These are phyloP conservation scores for Agrilus mali DNA, from an alignment of 2,888 invertebrate species.

Conservation along the genomic window DNA sequence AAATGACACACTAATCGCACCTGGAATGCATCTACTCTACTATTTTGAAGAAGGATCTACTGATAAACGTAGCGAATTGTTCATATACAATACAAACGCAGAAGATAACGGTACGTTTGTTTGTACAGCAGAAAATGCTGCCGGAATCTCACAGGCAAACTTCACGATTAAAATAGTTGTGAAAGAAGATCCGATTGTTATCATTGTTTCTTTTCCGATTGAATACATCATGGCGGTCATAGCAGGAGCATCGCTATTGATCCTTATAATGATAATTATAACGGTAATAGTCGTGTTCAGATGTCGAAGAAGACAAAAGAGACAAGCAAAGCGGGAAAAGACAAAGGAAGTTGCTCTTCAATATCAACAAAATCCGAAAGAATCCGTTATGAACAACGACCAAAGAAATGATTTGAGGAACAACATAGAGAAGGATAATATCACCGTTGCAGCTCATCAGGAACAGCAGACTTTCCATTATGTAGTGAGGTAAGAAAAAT, in stretches of 20 bases:
- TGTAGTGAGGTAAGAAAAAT: slow-evolving; percentile 20
- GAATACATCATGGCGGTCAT: slow-evolving; percentile 59
- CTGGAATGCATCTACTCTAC: slow-evolving; percentile 55
- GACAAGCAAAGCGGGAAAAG: slow-evolving; percentile 36
- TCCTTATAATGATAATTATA: slow-evolving; percentile 51
- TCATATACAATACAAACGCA: slow-evolving; percentile 61
- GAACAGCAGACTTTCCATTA: slow-evolving; percentile 19
- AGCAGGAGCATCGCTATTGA: slow-evolving; percentile 50
- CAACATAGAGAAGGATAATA: too few relatives aligned
- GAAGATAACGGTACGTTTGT: slow-evolving; percentile 79
- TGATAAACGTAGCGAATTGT: slow-evolving; percentile 66
- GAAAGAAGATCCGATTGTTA: slow-evolving; percentile 49
- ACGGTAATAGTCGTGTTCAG: slow-evolving; percentile 50
- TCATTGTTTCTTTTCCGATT: slow-evolving; percentile 41
- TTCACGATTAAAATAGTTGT: slow-evolving; percentile 67
- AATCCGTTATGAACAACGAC: too few relatives aligned
- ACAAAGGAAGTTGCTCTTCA: slow-evolving; percentile 47
- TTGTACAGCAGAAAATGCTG: slow-evolving; percentile 76
- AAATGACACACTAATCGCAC: slow-evolving; percentile 57
- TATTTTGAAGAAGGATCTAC: slow-evolving; percentile 59
- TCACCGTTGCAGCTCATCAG: slow-evolving; percentile 11
- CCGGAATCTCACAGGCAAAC: slow-evolving; percentile 67
- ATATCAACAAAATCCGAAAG: slow-evolving; percentile 26
- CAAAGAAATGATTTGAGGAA: too few relatives aligned
- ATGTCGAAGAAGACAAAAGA: slow-evolving; percentile 23